phyloP scores from a whole-genome alignment of 2,113 vertebrate species.

The Corythoichthys intestinalis region DNA sequence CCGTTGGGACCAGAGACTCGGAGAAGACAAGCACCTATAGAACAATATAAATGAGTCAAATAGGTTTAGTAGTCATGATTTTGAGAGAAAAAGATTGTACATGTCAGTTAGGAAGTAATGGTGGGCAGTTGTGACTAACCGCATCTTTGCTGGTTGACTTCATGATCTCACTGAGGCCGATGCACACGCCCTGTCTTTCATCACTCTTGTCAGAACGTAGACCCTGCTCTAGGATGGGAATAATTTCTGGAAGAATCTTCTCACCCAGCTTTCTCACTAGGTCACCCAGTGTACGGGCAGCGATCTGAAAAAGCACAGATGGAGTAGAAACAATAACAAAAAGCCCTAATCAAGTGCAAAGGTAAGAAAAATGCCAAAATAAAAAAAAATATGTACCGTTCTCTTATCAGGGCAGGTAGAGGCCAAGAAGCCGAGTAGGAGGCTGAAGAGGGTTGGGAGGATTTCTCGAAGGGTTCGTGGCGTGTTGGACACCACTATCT shows the following conservation, averaged over 20 bases:
- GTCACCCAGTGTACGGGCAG: constrained; percentile 92
- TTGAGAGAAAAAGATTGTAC: background rate
- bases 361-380: background rate
- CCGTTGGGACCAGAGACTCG: constrained; percentile 92
- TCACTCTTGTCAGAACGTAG: constrained; percentile 93
- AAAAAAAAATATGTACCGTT: constrained; percentile 74
- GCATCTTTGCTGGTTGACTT: constrained; percentile 97
- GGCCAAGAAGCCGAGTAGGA: constrained; percentile 94
- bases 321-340: background rate
- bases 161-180: constrained; percentile 97
- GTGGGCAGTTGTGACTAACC: constrained; percentile 65
- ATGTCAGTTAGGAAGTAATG: background rate
- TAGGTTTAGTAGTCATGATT: background rate
- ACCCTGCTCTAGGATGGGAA: constrained; percentile 94
- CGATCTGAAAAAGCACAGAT: constrained; percentile 76
- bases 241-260: constrained; percentile 98
- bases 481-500: constrained; percentile 97
- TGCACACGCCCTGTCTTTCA: constrained; percentile 95
- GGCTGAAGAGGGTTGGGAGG: constrained; percentile 89
- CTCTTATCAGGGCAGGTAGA: constrained; percentile 95
- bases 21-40: constrained; percentile 92
- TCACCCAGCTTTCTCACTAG: constrained; percentile 97
- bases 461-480: constrained; percentile 94
- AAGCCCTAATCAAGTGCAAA: background rate
- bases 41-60: background rate